Evolutionary conservation across 2,113 vertebrate genomes (phyloP).

Genomic region (Cheirogaleus medius): DNA sequence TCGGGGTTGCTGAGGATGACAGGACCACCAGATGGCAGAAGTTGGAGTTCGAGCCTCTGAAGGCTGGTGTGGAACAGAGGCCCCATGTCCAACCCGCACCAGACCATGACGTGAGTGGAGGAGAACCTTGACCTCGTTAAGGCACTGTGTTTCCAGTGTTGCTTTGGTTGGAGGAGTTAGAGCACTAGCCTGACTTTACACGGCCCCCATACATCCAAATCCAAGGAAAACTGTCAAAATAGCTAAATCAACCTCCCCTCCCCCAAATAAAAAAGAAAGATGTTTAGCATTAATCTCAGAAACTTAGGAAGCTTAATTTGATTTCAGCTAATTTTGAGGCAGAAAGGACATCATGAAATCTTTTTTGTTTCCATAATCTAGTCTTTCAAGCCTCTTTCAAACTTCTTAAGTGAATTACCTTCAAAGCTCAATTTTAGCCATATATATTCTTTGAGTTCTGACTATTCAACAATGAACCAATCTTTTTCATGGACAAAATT

Average conservation of each 20-base stretch:
- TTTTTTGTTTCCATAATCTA: too few species aligned
- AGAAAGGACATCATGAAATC: neutral
- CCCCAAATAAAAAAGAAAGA: neutral
- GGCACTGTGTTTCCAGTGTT: fast-evolving
- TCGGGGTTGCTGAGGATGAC: fast-evolving
- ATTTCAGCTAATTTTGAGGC: neutral
- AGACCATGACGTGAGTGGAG: fast-evolving
- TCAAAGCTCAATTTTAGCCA: too few species aligned
- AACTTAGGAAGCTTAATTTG: neutral
- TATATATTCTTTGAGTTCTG: too few species aligned
- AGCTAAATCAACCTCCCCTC: neutral
- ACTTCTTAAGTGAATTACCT: too few species aligned
- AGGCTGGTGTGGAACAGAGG: neutral
- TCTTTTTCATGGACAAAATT: too few species aligned
- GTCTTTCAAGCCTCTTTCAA: too few species aligned
- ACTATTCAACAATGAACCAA: too few species aligned
- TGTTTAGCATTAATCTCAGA: neutral
- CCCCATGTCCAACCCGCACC: fast-evolving
- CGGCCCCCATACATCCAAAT: too few species aligned
- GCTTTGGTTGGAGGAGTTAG: neutral
- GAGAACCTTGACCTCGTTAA: neutral
- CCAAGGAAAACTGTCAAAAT: neutral
- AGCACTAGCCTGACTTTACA: neutral
- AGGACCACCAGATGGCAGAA: too few species aligned
- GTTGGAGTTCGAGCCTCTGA: neutral